A percentile compares a stretch with the other conserved stretches of the same genome.
Conservation (phyloP, 2,113 vertebrate species). For the Malurus cyaneus region DNA sequence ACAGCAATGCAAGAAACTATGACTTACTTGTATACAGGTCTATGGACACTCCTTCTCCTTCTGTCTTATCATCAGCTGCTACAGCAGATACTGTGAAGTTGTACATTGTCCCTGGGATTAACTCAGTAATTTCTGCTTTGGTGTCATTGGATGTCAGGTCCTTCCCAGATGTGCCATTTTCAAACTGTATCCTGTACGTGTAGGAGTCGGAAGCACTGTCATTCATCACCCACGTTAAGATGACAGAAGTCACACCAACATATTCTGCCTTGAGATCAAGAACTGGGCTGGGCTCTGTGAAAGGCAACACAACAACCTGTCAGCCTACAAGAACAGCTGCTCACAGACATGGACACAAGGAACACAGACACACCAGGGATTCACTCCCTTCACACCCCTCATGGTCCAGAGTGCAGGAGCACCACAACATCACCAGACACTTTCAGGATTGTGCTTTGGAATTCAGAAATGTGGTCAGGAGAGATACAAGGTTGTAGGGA, state of each 20-base stretch:
- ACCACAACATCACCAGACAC: not conserved
- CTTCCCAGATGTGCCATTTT: fast-evolving
- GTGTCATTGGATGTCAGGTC: fast-evolving
- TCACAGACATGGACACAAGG: not conserved
- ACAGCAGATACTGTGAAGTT: not conserved
- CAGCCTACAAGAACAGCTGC: not conserved
- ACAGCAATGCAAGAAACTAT: fast-evolving
- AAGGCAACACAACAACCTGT: not conserved
- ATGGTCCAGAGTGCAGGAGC: not conserved
- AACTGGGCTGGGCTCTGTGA: not conserved
- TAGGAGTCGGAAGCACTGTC: not conserved
- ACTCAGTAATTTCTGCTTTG: fast-evolving
- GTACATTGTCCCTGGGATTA: not conserved
- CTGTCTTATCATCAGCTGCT: not conserved
- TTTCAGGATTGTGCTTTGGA: not conserved
- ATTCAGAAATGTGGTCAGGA: not conserved
- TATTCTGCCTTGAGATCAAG: not conserved
- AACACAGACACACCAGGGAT: not conserved
- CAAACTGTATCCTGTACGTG: not conserved
- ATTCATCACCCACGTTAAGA: not conserved
- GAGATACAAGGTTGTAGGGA: not conserved
- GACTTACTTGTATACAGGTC: not conserved
- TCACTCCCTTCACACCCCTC: not conserved
- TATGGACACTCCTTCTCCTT: not conserved
- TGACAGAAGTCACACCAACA: not conserved